A percentile compares a stretch with the other conserved stretches of the same genome.
These are phyloP conservation scores for Scarus forsteni DNA, from an alignment of 2,797 vertebrate genomes.

Conservation along the genomic window DNA sequence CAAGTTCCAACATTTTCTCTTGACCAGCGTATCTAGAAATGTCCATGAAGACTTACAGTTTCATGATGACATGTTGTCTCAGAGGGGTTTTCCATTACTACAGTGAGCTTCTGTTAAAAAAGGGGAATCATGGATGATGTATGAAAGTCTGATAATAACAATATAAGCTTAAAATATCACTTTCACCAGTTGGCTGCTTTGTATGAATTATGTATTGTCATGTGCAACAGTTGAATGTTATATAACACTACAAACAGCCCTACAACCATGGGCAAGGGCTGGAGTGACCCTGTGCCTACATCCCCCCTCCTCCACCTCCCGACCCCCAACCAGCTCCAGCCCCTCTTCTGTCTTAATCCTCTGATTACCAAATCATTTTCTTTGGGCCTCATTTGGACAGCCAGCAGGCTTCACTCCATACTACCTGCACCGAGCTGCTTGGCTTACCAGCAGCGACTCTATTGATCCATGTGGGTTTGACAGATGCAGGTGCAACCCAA, in stretches of 20 bases:
- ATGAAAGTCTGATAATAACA: background rate
- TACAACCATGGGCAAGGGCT: conserved; percentile 10
- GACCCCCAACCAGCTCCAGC: conserved; percentile 43
- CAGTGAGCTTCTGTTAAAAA: background rate
- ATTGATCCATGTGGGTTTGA: conserved; percentile 51
- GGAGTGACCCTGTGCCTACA: conserved; percentile 59
- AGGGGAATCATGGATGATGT: background rate
- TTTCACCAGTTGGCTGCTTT: background rate
- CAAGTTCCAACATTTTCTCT: background rate
- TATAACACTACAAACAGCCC: too few relatives aligned
- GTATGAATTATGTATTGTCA: background rate
- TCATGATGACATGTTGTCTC: conserved; percentile 1
- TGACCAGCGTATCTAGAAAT: background rate
- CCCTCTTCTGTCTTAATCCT: conserved; percentile 71
- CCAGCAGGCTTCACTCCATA: conserved; percentile 45
- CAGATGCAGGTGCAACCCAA: conserved; percentile 65
- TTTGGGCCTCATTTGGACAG: conserved; percentile 60
- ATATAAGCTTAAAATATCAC: background rate
- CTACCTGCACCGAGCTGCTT: conserved; percentile 46
- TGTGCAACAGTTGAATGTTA: conserved; percentile 26
- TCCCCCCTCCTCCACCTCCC: conserved; percentile 27
- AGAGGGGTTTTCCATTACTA: conserved; percentile 39
- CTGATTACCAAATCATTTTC: conserved; percentile 73
- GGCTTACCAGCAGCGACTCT: conserved; percentile 28
- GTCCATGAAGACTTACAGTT: conserved; percentile 2